phyloP scores from a whole-genome alignment of 2,113 vertebrate species.

The Struthio camelus region DNA sequence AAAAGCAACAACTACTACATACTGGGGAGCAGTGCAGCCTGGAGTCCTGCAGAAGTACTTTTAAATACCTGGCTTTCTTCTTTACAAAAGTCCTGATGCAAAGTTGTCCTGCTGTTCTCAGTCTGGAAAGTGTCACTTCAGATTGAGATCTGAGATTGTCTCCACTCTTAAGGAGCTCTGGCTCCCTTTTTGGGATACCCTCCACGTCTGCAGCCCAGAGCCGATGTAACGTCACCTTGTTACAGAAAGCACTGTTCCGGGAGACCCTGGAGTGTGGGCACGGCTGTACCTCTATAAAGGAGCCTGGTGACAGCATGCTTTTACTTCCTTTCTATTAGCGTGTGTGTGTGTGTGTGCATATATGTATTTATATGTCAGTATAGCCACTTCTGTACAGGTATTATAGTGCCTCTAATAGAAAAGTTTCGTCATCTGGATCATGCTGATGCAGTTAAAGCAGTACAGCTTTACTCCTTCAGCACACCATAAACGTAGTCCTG shows the following conservation, averaged over 20 bases:
- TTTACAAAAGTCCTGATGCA: not conserved
- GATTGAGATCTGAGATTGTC: not conserved
- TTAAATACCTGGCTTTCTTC: not conserved
- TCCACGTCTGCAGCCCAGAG: not conserved
- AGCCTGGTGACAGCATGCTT: not conserved
- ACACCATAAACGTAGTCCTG: not conserved
- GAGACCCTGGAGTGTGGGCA: rapidly evolving
- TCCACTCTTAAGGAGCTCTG: not conserved
- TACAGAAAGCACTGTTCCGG: not conserved
- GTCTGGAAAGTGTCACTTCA: not conserved
- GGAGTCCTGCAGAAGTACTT: not conserved
- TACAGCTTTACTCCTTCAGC: not conserved
- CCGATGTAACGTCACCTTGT: not conserved
- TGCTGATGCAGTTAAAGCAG: not conserved
- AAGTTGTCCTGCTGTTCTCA: not conserved
- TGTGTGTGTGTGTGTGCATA: rapidly evolving
- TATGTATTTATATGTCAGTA: not conserved
- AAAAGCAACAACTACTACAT: not conserved
- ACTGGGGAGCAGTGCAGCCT: not conserved
- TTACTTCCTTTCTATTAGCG: not conserved
- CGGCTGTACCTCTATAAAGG: not conserved
- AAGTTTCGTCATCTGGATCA: not conserved
- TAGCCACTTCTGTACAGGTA: not conserved
- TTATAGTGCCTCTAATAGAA: not conserved
- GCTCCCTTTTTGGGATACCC: rapidly evolving